Evolutionary conservation across 2,888 invertebrate species (phyloP).

Genomic region (Platerodrilus igneus): DNA sequence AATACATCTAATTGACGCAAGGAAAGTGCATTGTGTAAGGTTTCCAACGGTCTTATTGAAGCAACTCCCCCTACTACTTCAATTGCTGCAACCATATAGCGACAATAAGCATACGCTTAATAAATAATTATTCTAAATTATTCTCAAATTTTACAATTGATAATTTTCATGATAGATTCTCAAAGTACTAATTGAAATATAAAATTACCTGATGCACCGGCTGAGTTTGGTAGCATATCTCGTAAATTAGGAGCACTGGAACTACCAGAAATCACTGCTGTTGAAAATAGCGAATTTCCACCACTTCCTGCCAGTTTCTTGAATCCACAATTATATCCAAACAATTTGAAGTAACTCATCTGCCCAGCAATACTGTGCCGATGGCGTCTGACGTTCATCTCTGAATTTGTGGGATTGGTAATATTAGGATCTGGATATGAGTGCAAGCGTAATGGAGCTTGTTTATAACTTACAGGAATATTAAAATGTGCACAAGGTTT

Average conservation of each 20-base stretch:
- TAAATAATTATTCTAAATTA: too few species aligned
- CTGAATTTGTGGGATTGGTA: conserved; percentile 43
- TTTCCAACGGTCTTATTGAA: conserved; percentile 93
- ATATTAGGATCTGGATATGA: conserved; percentile 38
- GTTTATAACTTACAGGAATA: too few species aligned
- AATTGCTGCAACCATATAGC: conserved; percentile 52
- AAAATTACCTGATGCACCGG: conserved; percentile 68
- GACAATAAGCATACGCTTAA: neutral
- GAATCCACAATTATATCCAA: conserved; percentile 67
- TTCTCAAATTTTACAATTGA: too few species aligned
- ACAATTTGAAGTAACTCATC: conserved; percentile 90
- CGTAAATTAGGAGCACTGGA: conserved; percentile 87
- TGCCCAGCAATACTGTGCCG: conserved; percentile 95
- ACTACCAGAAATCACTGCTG: conserved; percentile 93
- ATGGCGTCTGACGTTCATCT: conserved; percentile 61
- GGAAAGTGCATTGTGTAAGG: conserved; percentile 94
- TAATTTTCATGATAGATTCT: neutral
- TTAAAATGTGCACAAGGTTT: conserved; percentile 12
- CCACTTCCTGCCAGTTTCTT: conserved; percentile 63
- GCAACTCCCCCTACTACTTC: conserved; percentile 91
- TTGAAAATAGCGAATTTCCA: conserved; percentile 87
- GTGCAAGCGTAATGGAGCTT: conserved; percentile 34
- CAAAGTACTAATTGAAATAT: neutral
- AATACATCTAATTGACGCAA: conserved; percentile 86
- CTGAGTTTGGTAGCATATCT: conserved; percentile 76